phyloP scores from a whole-genome alignment of 1,140 invertebrate species.

The Drosophila arawakana region DNA sequence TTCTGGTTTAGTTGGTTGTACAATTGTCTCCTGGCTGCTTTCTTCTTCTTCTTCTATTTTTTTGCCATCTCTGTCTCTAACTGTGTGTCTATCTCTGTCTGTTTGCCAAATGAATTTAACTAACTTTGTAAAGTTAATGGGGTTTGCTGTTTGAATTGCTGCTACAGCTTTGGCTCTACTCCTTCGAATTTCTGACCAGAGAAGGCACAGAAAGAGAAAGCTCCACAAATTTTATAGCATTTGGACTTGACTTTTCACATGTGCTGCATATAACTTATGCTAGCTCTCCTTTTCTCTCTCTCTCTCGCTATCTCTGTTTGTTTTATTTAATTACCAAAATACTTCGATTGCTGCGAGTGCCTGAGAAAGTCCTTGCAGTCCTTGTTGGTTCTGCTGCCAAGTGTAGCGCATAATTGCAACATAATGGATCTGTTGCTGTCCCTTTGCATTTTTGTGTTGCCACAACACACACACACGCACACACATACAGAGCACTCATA shows the following conservation, averaged over 20 bases:
- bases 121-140: constrained; percentile 83
- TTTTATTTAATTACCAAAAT: constrained; percentile 82
- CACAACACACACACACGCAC: constrained; percentile 27
- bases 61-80: constrained; percentile 43
- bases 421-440: constrained; percentile 81
- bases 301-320: constrained; percentile 39
- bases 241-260: constrained; percentile 77
- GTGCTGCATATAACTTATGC: constrained; percentile 57
- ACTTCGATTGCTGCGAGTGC: constrained; percentile 61
- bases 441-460: constrained; percentile 52
- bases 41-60: not conserved
- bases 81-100: constrained; percentile 35
- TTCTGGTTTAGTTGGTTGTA: constrained; percentile 23
- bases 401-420: constrained; percentile 78
- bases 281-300: not conserved
- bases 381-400: constrained; percentile 37
- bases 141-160: constrained; percentile 80
- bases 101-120: constrained; percentile 83
- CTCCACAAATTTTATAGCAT: constrained; percentile 72
- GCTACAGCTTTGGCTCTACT: constrained; percentile 18
- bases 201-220: too few relatives aligned
- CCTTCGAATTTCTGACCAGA: not conserved
- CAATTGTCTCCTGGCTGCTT: constrained; percentile 51
- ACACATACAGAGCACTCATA: constrained; percentile 11
- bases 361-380: constrained; percentile 28